phyloP scores from a whole-genome alignment of 2,888 invertebrate species.

The Azorinus chamasolen region DNA sequence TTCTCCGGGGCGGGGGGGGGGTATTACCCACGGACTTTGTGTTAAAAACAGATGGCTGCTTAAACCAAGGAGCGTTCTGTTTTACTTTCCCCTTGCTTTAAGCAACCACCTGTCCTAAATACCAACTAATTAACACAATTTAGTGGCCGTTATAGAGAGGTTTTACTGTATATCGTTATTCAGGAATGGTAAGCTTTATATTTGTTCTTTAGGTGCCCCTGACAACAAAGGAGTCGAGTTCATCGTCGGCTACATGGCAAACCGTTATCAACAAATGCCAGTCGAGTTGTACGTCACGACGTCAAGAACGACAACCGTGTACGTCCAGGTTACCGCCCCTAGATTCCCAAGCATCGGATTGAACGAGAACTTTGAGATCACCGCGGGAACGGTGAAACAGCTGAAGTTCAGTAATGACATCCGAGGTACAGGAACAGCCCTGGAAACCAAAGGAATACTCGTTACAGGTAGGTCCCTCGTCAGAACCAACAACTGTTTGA shows the following conservation, averaged over 20 bases:
- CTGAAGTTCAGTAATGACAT: constrained; percentile 43
- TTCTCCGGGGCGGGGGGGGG: no score
- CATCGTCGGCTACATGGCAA: constrained; percentile 64
- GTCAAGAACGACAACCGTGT: constrained; percentile 50
- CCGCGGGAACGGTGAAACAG: constrained; percentile 61
- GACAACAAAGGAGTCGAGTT: constrained; percentile 67
- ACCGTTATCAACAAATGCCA: constrained; percentile 16
- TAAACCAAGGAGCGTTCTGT: no score
- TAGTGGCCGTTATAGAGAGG: no score
- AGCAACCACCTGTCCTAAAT: no score
- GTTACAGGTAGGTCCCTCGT: constrained; percentile 56
- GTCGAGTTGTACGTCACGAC: constrained; percentile 70
- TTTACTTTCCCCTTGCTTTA: no score
- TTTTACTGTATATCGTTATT: no score
- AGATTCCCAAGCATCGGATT: constrained; percentile 32
- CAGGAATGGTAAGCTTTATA: no score
- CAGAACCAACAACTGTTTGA: no score
- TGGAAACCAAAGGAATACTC: constrained; percentile 55
- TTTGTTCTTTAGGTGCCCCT: constrained; percentile 27
- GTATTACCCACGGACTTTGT: no score
- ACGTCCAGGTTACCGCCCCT: constrained; percentile 60
- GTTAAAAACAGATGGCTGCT: no score
- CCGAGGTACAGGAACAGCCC: constrained; percentile 53
- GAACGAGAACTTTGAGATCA: constrained; percentile 51
- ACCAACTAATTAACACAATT: no score